Conservation (phyloP, 1,140 invertebrate genomes). For the Riptortus pedestris region DNA sequence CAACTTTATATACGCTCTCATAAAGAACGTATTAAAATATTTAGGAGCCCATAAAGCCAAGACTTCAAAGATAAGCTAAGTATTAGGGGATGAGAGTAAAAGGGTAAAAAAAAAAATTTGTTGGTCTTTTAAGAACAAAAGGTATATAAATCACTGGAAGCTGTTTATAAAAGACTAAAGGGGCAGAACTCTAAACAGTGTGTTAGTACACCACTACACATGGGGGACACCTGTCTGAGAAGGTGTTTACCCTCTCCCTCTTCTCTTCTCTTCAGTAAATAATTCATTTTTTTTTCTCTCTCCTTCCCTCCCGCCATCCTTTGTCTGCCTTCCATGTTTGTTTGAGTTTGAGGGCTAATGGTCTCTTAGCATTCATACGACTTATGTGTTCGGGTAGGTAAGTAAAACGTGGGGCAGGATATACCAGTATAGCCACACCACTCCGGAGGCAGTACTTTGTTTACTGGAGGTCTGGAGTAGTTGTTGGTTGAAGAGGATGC, state of each 20-base stretch:
- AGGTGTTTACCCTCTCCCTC: conserved; percentile 10
- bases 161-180: neutral
- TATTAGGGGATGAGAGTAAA: neutral
- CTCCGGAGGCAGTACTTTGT: no score
- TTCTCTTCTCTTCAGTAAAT: neutral
- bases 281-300: conserved; percentile 11
- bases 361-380: neutral
- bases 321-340: neutral
- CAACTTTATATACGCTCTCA: no score
- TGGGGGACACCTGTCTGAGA: neutral
- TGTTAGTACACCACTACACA: neutral
- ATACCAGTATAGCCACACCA: no score
- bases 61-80: no score
- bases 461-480: no score
- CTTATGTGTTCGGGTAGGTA: neutral
- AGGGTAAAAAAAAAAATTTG: neutral
- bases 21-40: neutral
- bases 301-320: neutral
- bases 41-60: neutral
- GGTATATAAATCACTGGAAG: conserved; percentile 10
- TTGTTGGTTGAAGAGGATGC: no score
- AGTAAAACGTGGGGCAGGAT: no score
- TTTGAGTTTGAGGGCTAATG: neutral
- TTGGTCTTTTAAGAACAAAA: conserved; percentile 4
- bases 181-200: neutral